Evolutionary conservation across 2,113 vertebrate genomes (phyloP), one percentile per base, ranked within the genome.

Genomic region (Lota lota): DNA sequence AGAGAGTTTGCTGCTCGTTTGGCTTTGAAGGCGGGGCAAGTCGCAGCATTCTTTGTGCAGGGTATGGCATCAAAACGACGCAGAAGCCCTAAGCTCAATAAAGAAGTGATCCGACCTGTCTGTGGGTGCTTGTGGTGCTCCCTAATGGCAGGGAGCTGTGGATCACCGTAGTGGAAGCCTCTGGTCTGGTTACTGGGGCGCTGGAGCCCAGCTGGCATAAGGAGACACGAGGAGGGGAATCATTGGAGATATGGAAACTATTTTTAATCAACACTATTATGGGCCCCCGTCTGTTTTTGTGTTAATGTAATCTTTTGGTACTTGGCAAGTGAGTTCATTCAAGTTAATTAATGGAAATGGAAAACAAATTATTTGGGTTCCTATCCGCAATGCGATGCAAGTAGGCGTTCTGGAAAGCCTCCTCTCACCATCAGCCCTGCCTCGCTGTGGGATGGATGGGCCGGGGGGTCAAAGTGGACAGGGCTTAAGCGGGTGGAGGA

Each of bases 51-150:
- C 33, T 33, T 11, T 36, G 17, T 67, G 54, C 19, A 59, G 18
- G 11, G 58, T 33, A 33, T 33, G 28, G 4, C 28, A 33, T 33
- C 28, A 16, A 15, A 17, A 61, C 0, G 22, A 61, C 5, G 22
- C 5, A 12, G 17, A 60, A 21, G 1, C 11, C 19, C 19, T 22
- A 14, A 60, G 58, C 7, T 20, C 4, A 33, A 20, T 19, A 64
- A 8, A 33, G 19, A 10, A 12, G 36, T 19, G 36, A 67, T n/a
- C 80, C 21, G 51, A 95, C 94, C 92, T 93, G 88, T 87, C 90
- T 93, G 66, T 92, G 85, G 67, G 86, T 72, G 67, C 81, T 83
- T 2, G 81, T n/a, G 51, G 79, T 65, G 76, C 87, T 87, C 47
- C 89, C 90, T 76, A 74, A 85, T 78, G 91, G 78, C 22, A 89